These are phyloP conservation scores for Isurus oxyrinchus DNA, from an alignment of 2,113 vertebrate species.

Conservation along the genomic window DNA sequence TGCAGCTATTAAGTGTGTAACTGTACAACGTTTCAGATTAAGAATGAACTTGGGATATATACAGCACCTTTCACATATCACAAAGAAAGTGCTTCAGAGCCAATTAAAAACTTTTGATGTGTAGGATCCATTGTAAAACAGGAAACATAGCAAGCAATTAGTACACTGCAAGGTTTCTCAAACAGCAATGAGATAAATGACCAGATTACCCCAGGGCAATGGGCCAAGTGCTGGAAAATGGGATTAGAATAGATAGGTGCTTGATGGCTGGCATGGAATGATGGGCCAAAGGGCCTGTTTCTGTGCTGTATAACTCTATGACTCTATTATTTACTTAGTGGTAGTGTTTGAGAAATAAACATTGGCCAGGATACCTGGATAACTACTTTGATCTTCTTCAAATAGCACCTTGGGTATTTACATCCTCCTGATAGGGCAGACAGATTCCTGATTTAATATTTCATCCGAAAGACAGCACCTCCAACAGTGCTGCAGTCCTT, in stretches of 20 bases:
- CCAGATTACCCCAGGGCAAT: neutral
- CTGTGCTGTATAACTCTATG: no score
- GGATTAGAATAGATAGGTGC: no score
- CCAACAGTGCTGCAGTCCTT: neutral
- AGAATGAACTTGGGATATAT: neutral
- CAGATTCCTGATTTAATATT: neutral
- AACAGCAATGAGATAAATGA: neutral
- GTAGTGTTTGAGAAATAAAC: no score
- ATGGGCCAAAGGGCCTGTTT: no score
- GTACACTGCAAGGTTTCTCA: neutral
- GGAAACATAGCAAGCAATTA: neutral
- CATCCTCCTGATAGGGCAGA: neutral
- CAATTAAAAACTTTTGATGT: neutral
- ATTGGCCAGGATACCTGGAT: neutral
- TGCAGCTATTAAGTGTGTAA: neutral
- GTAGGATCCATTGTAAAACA: neutral
- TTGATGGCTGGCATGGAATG: no score
- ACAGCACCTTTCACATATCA: neutral
- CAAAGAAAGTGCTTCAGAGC: neutral
- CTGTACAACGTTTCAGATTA: neutral
- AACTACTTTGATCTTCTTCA: neutral
- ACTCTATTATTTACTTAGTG: no score
- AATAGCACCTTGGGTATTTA: neutral
- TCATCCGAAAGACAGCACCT: neutral
- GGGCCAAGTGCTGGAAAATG: no score